Conservation (phyloP, 2,113 vertebrate species). For the Gnathonemus longibarbis region DNA sequence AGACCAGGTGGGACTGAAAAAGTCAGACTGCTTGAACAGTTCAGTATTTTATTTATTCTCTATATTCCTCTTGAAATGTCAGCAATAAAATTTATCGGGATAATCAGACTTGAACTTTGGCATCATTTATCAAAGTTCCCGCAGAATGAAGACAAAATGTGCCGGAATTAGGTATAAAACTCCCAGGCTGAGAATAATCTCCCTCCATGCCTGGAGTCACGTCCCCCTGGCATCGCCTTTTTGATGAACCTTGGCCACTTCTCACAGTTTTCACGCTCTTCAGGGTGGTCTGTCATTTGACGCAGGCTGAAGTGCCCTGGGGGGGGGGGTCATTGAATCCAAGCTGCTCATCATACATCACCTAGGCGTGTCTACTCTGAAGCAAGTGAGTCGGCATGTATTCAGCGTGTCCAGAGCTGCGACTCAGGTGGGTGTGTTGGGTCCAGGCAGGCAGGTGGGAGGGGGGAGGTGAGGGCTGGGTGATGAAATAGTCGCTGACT, state of each 20-base stretch:
- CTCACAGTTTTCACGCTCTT: background rate
- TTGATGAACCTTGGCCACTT: background rate
- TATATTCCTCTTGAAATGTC: background rate
- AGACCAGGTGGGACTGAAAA: conserved; percentile 19
- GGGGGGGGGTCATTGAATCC: background rate
- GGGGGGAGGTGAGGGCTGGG: background rate
- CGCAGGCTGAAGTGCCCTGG: background rate
- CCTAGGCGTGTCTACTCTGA: background rate
- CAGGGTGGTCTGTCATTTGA: background rate
- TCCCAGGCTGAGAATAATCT: background rate
- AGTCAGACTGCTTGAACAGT: conserved; percentile 24
- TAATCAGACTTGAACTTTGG: background rate
- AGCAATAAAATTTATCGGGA: background rate
- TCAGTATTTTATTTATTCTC: background rate
- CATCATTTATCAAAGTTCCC: background rate
- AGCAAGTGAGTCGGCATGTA: background rate
- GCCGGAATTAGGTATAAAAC: background rate
- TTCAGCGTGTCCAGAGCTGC: conserved; percentile 25
- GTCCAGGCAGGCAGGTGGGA: background rate
- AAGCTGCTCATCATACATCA: background rate
- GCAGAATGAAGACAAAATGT: background rate
- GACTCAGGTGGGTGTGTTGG: conserved; percentile 3
- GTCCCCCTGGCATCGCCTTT: background rate
- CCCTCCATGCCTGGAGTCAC: background rate
- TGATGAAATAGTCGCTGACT: background rate